Base-by-base conservation (phyloP, 2,888 invertebrate genomes). In the Acheta domesticus region DNA sequence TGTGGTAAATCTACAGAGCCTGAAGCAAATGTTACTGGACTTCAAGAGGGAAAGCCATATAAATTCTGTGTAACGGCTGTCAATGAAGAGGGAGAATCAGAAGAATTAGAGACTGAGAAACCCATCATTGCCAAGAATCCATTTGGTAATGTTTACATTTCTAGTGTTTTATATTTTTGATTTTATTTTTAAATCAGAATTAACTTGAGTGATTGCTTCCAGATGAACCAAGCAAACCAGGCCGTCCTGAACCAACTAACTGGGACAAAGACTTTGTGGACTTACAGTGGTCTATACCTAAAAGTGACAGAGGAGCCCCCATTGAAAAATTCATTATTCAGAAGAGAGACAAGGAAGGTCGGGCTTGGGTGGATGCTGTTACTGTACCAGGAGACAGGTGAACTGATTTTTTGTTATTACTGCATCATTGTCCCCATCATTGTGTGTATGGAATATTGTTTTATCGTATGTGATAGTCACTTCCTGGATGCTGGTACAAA, bases 91-190 rank as follows among this genome's bases (percentile, higher is more conserved):
- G 99, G 99, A 20, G 97, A 97, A 87, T 97, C 98, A 0, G 98
- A 99, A 86, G 97, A 97, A 81, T 89, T 99, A 80, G 97, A 96
- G 87, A 94, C 97, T 0, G 97, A 97, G 82, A 94, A 95, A 85
- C 92, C 97, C 14, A 97, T 98, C 83, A 92, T 98, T 84, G 99
- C 99, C 80, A 99, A 99, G 88, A 99, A 99, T 94, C 99, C 99
- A 82, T 99, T 95, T 88, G 98, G 94, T 94, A 86, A 89, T 36
- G 36, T 36, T 36, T 36, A 36, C 5, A 36, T 36, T 74, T 74
- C 11, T n/a, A 20, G n/a, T n/a, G 5, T 20, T 75, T 75, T 14
- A n/a, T 36, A 5, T 36, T 5, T 36, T 36, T 36, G 36, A 36
- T 36, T 36, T 36, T 36, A 36, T 36, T 36, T 36, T 77, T 49